Evolutionary conservation across 2,113 vertebrate species (phyloP), one percentile per base, ranked within the genome.

Genomic region (Hippocampus abdominalis): DNA sequence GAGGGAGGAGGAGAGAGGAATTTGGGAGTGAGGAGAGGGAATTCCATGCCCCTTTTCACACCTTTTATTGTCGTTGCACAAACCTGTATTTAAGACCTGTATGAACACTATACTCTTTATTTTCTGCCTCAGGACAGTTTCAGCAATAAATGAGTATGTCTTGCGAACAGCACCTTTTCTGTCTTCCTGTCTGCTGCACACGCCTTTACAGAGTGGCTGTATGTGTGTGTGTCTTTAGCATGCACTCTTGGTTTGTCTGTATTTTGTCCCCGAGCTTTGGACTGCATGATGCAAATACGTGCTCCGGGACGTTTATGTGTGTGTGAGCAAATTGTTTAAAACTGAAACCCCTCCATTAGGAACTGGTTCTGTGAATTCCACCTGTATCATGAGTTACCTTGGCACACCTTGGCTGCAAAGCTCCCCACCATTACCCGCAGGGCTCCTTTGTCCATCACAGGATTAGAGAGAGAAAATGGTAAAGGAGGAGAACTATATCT

Each of bases 361-460:
- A 79, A 62, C 32, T 73, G 69, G 88, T 90, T 80, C 87, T 92
- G 90, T 91, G 84, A 89, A 93, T 93, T 93, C 92, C 93, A 93
- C 78, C 89, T 82, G 27, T 92, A 90, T 94, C 91, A 87, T 85
- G 89, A 93, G 90, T 32, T 89, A 79, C 68, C 82, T 88, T 92
- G 90, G 91, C 92, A 92, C 92, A 91, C 91, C 92, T 93, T 94
- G 76, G 80, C 81, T 81, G 78, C 89, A 91, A 90, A 87, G 79
- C 91, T 91, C 91, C 92, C 82, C 87, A 85, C 87, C 86, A 76
- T 91, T 91, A 90, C 78, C 81, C 88, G 82, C 53, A 83, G 79
- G 67, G 70, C 69, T 81, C 75, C 75, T 78, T 87, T 81, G 86
- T 89, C 86, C 84, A 83, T 81, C 68, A 86, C 69, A 75, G 85